phyloP scores from a whole-genome alignment of 2,888 invertebrate species.

The Synergus laeviventris region DNA sequence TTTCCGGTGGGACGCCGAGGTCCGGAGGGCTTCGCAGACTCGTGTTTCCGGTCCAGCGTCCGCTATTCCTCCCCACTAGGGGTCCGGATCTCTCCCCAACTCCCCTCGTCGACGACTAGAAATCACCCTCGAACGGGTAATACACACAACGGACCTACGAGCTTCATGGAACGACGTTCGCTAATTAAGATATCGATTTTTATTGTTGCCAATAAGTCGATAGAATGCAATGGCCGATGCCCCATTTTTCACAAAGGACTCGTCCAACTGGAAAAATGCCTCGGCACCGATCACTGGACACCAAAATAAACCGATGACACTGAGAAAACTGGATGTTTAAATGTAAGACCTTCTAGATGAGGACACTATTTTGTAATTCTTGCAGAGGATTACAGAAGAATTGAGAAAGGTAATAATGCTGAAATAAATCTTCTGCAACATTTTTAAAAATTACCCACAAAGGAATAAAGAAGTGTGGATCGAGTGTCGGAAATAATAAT shows the following conservation, averaged over 20 bases:
- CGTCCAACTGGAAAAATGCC: background rate
- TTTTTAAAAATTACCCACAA: background rate
- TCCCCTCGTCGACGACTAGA: slow-evolving; percentile 54
- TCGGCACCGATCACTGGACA: background rate
- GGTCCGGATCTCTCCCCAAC: slow-evolving; percentile 65
- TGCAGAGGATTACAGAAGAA: too few relatives aligned
- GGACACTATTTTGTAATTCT: too few relatives aligned
- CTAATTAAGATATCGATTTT: slow-evolving; percentile 76
- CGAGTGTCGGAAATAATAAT: background rate
- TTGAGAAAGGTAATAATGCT: too few relatives aligned
- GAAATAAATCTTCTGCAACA: background rate
- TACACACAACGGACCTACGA: slow-evolving; percentile 41
- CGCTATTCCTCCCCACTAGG: slow-evolving; percentile 67
- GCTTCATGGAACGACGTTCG: slow-evolving; percentile 64
- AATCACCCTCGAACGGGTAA: slow-evolving; percentile 49
- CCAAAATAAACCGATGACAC: background rate
- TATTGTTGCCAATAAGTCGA: slow-evolving; percentile 69
- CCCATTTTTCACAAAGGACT: background rate
- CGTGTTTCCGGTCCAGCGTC: slow-evolving; percentile 76
- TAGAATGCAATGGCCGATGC: slow-evolving; percentile 58
- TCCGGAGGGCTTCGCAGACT: slow-evolving; percentile 73
- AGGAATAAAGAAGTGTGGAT: too few relatives aligned
- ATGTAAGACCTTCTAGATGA: too few relatives aligned
- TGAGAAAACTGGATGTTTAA: too few relatives aligned
- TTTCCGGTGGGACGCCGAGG: slow-evolving; percentile 75